Evolutionary conservation across 53 echinoderm and acorn worm genomes (phyloP).

Genomic region (Pentamera pediparva): DNA sequence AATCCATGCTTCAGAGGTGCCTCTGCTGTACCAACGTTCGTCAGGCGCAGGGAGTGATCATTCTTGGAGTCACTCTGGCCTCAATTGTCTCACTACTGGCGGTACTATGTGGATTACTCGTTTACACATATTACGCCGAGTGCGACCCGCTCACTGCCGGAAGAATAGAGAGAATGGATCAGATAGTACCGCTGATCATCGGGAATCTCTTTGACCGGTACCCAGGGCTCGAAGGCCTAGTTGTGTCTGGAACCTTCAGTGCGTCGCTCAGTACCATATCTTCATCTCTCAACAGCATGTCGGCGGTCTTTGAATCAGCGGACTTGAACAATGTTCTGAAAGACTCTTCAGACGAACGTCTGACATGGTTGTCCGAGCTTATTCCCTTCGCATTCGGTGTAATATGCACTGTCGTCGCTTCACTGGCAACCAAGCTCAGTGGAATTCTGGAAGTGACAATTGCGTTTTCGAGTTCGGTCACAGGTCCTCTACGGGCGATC

Average conservation of each 20-base stretch:
- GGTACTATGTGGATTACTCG: background rate
- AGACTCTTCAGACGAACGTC: background rate
- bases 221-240: background rate
- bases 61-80: background rate
- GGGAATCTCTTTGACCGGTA: background rate
- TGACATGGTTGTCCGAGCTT: background rate
- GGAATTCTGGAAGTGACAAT: background rate
- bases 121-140: background rate
- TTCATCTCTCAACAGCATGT: background rate
- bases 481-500: background rate
- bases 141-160: background rate
- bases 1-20: background rate
- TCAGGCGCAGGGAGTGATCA: background rate
- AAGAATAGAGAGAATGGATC: background rate
- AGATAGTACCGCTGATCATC: background rate
- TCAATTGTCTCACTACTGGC: background rate
- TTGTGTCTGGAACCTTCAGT: background rate
- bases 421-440: background rate
- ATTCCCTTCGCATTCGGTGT: background rate
- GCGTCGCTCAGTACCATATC: slow-evolving; percentile 1
- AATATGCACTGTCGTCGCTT: background rate
- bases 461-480: background rate
- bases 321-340: background rate
- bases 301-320: background rate
- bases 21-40: background rate